Percentiles rank a stretch among this genome's conserved stretches.
Conservation (phyloP, 2,797 vertebrate species). For the Sandelia bainsii region DNA sequence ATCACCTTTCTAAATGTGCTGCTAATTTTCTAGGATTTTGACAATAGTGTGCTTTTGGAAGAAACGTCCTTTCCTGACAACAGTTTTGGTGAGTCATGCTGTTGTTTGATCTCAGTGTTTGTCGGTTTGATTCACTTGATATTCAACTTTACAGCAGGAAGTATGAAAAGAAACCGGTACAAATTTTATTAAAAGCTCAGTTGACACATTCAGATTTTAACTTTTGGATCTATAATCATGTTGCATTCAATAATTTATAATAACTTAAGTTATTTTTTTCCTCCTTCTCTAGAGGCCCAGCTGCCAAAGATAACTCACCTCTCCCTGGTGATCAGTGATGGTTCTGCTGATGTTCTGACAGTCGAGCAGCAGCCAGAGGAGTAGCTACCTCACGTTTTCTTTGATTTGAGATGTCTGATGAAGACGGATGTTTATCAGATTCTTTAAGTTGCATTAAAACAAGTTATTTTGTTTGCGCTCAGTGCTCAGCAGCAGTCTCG, state of each 20-base stretch:
- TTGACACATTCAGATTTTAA: too few species aligned
- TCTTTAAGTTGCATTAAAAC: slow-evolving; percentile 1
- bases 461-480: background rate
- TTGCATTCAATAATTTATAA: background rate
- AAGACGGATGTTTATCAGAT: background rate
- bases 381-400: slow-evolving; percentile 4
- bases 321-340: slow-evolving; percentile 58
- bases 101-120: too few species aligned
- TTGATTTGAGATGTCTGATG: too few species aligned
- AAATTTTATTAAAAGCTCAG: too few species aligned
- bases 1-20: background rate
- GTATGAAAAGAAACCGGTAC: too few species aligned
- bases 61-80: slow-evolving; percentile 20
- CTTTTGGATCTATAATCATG: background rate
- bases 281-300: slow-evolving; percentile 40
- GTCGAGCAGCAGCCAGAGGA: slow-evolving; percentile 29
- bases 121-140: background rate
- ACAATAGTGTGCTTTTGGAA: background rate
- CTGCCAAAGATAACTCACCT: slow-evolving; percentile 65
- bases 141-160: background rate
- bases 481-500: background rate
- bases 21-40: slow-evolving; percentile 31
- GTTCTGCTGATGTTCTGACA: slow-evolving; percentile 23
- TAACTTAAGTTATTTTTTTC: too few species aligned
- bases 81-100: slow-evolving; percentile 48